These are phyloP conservation scores for Cantharis rustica DNA, from an alignment of 2,888 invertebrate species.

Conservation along the genomic window DNA sequence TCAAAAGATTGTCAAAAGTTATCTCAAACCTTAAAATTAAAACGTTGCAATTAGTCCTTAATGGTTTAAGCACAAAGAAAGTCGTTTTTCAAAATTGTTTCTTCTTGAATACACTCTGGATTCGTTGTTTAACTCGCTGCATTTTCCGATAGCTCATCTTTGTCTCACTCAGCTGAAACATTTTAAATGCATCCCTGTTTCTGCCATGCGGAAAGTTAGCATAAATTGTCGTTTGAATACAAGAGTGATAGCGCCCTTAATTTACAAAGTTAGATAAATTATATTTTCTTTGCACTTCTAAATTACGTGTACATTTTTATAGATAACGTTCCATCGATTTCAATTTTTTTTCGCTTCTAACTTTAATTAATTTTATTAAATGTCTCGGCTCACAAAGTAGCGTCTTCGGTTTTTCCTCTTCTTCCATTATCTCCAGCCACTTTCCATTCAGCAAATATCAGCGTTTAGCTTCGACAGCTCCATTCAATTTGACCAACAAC, in stretches of 20 bases:
- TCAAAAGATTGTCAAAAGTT: constrained; percentile 54
- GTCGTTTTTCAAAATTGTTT: constrained; percentile 58
- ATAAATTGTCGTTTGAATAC: constrained; percentile 51
- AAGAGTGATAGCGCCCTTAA: constrained; percentile 53
- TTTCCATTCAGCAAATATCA: neutral
- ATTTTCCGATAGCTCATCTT: constrained; percentile 23
- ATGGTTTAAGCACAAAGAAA: constrained; percentile 56
- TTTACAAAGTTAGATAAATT: constrained; percentile 53
- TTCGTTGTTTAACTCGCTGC: constrained; percentile 27
- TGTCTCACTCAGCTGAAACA: constrained; percentile 25
- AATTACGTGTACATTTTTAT: constrained; percentile 27
- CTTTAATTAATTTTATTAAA: neutral
- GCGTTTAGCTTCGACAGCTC: neutral
- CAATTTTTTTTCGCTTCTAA: neutral
- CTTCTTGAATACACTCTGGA: constrained; percentile 51
- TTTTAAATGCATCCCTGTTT: constrained; percentile 24
- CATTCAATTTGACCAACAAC: neutral
- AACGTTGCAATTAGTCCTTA: constrained; percentile 56
- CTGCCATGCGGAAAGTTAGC: constrained; percentile 32
- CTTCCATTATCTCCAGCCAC: neutral
- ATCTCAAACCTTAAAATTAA: constrained; percentile 53
- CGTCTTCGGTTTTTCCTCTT: neutral
- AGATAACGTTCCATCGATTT: constrained; percentile 9
- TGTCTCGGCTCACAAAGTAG: neutral
- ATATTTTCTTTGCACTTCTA: constrained; percentile 43